These are phyloP conservation scores for Nematostella vectensis DNA, from an alignment of 92 coral and sea anemone species.

Conservation along the genomic window DNA sequence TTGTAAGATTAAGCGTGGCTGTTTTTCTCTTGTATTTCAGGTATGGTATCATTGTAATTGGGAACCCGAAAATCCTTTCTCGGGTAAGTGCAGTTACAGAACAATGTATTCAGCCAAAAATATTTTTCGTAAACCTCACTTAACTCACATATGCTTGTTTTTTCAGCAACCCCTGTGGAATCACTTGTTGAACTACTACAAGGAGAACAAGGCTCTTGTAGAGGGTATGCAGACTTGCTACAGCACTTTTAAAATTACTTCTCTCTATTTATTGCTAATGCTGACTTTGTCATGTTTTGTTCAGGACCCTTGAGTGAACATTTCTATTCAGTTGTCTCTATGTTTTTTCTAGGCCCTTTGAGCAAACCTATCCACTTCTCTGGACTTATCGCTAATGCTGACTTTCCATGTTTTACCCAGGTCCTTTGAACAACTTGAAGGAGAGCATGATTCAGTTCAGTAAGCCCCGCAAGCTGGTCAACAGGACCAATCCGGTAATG, in stretches of 20 bases:
- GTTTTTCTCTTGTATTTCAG: slow-evolving; percentile 25
- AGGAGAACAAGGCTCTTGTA: slow-evolving; percentile 92
- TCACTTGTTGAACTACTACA: slow-evolving; percentile 94
- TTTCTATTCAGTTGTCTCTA: too few relatives aligned
- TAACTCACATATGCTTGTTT: background rate
- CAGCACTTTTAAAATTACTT: background rate
- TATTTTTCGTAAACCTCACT: background rate
- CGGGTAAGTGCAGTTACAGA: slow-evolving; percentile 43
- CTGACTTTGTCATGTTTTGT: too few relatives aligned
- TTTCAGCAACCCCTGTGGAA: slow-evolving; percentile 98
- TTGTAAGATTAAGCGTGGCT: too few relatives aligned
- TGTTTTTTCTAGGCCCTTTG: too few relatives aligned
- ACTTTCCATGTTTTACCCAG: too few relatives aligned
- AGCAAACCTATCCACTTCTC: too few relatives aligned
- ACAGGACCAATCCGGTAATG: slow-evolving; percentile 92
- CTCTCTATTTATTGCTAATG: background rate
- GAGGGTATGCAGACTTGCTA: slow-evolving; percentile 55
- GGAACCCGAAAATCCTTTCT: slow-evolving; percentile 95
- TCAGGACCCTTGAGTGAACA: too few relatives aligned
- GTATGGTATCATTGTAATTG: slow-evolving; percentile 94
- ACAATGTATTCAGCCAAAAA: background rate
- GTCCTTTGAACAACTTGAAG: slow-evolving; percentile 95
- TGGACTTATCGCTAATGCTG: too few relatives aligned
- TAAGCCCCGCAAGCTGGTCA: slow-evolving; percentile 96
- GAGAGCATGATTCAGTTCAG: slow-evolving; percentile 99